Percentiles rank a stretch among this genome's conserved stretches.
phyloP scores from a whole-genome alignment of 2,113 vertebrate genomes.

The Agelaius phoeniceus region DNA sequence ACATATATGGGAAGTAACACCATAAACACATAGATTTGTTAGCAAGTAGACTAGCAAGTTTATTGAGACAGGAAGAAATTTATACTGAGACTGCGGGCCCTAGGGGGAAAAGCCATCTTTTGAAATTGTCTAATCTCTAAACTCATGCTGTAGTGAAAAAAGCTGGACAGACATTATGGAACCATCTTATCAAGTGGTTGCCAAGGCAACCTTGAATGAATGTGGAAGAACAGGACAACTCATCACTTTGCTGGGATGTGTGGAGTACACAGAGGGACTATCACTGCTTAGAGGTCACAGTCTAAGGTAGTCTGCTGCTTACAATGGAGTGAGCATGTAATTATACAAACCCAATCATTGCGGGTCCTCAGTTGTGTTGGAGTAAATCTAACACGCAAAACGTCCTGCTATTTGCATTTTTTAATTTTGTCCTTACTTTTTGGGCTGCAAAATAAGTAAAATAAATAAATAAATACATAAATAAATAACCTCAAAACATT shows the following conservation, averaged over 20 bases:
- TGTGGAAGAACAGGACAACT: background rate
- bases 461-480: background rate
- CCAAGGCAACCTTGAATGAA: conserved; percentile 44
- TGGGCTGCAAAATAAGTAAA: background rate
- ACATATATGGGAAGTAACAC: background rate
- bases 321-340: background rate
- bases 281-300: background rate
- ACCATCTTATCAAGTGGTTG: conserved; percentile 43
- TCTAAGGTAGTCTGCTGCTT: background rate
- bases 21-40: background rate
- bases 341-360: background rate
- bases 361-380: background rate
- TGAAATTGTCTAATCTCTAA: background rate
- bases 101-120: background rate
- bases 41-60: background rate
- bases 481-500: background rate
- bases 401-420: background rate
- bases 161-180: conserved; percentile 19
- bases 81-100: background rate
- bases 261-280: background rate
- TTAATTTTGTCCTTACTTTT: background rate
- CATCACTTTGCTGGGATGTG: background rate
- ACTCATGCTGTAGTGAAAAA: background rate
- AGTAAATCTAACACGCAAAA: background rate
- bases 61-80: background rate